A percentile compares a stretch with the other conserved stretches of the same genome.
These are phyloP conservation scores for Kryptopterus vitreolus DNA, from an alignment of 2,797 vertebrate genomes.

Conservation along the genomic window DNA sequence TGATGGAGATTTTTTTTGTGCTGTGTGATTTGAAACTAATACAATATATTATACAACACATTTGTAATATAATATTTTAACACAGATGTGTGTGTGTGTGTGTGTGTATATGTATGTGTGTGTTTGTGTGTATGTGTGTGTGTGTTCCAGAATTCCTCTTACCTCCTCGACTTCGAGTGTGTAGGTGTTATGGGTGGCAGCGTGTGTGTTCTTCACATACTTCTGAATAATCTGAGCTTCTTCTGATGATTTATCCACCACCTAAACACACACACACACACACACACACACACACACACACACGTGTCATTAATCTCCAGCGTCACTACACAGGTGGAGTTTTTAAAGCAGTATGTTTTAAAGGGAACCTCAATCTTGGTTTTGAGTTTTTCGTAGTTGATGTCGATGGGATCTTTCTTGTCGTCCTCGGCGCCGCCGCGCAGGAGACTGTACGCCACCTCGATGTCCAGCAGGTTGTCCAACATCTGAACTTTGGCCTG, in stretches of 20 bases:
- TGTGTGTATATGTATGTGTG: too few relatives aligned
- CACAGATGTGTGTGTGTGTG: neutral
- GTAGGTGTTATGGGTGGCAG: constrained; percentile 94
- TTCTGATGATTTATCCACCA: constrained; percentile 85
- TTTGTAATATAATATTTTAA: neutral
- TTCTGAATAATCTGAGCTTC: constrained; percentile 88
- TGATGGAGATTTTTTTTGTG: too few relatives aligned
- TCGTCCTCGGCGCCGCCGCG: constrained; percentile 90
- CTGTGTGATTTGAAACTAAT: too few relatives aligned
- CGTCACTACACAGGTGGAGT: neutral
- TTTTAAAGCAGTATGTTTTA: neutral
- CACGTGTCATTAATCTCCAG: neutral
- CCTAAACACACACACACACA: constrained; percentile 66
- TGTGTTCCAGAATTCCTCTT: neutral
- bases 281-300: too few relatives aligned
- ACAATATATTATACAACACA: too few relatives aligned
- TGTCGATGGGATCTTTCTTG: constrained; percentile 92
- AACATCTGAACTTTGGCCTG: constrained; percentile 98
- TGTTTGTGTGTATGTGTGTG: too few relatives aligned
- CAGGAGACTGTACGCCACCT: constrained; percentile 96
- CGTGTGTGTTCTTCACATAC: constrained; percentile 97
- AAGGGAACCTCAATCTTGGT: constrained; percentile 88
- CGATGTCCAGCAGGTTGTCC: constrained; percentile 97
- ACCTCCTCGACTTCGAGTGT: constrained; percentile 93
- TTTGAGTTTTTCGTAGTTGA: constrained; percentile 97